phyloP scores from a whole-genome alignment of 2,797 vertebrate species.

The Chiroxiphia lanceolata region DNA sequence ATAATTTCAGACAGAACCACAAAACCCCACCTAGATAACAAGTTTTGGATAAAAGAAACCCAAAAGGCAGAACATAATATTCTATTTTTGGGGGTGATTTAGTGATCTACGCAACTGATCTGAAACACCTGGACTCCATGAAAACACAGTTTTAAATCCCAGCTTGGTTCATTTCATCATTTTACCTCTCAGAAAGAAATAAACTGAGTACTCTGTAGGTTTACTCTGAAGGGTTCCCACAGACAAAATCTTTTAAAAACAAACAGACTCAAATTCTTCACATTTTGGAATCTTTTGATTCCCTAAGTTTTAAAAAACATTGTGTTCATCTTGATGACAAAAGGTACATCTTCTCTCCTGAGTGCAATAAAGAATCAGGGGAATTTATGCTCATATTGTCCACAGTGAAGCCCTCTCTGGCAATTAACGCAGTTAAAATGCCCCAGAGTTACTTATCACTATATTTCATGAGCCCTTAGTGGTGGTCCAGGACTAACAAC shows the following conservation, averaged over 20 bases:
- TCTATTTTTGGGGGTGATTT: neutral
- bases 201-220: neutral
- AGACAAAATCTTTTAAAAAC: neutral
- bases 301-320: neutral
- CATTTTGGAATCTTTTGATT: neutral
- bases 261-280: neutral
- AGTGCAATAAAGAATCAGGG: neutral
- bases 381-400: neutral
- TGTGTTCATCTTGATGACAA: neutral
- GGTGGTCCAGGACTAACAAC: neutral
- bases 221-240: neutral
- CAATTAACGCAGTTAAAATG: neutral
- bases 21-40: neutral
- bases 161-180: neutral
- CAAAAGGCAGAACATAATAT: neutral
- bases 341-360: neutral
- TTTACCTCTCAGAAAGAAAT: neutral
- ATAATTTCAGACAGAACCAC: slow-evolving; percentile 7
- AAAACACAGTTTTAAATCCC: slow-evolving; percentile 15
- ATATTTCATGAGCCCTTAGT: neutral
- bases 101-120: neutral
- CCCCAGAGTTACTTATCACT: neutral
- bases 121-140: neutral
- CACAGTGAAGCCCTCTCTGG: neutral
- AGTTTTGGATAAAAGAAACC: slow-evolving; percentile 2